phyloP scores from a whole-genome alignment of 1,140 invertebrate genomes.

The Neodiprion virginianus region DNA sequence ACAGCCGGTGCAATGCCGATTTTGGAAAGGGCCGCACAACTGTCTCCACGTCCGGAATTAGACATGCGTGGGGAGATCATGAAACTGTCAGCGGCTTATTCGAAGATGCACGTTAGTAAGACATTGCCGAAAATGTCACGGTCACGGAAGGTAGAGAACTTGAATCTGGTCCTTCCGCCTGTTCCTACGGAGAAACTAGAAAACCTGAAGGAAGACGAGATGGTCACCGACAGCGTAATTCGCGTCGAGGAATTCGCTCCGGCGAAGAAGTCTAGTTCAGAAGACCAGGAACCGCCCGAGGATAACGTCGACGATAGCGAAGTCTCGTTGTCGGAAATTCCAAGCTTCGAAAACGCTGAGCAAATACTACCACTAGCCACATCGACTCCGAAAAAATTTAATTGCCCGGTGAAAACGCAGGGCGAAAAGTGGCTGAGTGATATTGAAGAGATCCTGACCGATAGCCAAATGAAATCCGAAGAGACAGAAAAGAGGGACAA shows the following conservation, averaged over 20 bases:
- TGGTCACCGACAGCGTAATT: not conserved
- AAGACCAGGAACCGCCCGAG: no score
- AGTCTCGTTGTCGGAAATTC: no score
- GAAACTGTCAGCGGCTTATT: not conserved
- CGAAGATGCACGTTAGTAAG: conserved; percentile 14
- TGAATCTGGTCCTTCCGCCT: conserved; percentile 36
- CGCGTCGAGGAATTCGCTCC: not conserved
- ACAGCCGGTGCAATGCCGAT: no score
- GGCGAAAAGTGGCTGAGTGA: no score
- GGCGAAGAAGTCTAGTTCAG: not conserved
- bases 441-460: no score
- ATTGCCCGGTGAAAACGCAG: no score
- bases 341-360: no score
- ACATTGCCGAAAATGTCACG: conserved; percentile 36
- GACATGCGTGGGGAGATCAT: not conserved
- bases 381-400: no score
- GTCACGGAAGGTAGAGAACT: conserved; percentile 36
- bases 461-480: not conserved
- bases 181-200: not conserved
- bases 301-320: no score
- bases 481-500: not conserved
- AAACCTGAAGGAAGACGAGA: not conserved
- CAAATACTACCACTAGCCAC: no score
- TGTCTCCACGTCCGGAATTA: no score
- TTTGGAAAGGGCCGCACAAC: no score